A percentile compares a stretch with the other conserved stretches of the same genome.
Evolutionary conservation across 2,113 vertebrate genomes (phyloP).

Genomic region (Centrocercus urophasianus): DNA sequence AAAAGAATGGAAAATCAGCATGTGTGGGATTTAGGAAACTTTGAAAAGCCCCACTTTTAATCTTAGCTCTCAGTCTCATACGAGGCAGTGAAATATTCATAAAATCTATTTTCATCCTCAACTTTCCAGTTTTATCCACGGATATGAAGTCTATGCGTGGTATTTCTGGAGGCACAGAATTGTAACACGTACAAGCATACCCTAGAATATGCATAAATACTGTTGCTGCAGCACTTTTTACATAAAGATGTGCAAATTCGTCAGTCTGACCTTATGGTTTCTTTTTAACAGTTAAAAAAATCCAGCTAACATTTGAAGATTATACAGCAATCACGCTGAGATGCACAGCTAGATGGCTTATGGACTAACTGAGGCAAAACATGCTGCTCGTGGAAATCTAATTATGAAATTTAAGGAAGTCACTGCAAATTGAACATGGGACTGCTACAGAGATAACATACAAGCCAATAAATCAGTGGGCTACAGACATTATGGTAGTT

Average conservation of each 20-base stretch:
- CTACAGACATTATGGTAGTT: accelerated
- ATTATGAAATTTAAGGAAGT: background rate
- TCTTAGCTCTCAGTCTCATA: background rate
- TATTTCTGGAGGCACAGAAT: background rate
- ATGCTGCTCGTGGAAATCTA: background rate
- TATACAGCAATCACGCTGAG: accelerated
- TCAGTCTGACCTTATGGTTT: background rate
- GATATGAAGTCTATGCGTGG: background rate
- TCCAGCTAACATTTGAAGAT: background rate
- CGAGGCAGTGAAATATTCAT: background rate
- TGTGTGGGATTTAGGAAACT: background rate
- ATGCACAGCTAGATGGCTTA: background rate
- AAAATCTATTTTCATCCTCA: background rate
- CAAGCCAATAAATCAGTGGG: background rate
- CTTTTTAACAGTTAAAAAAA: background rate
- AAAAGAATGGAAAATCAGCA: background rate
- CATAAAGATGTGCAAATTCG: background rate
- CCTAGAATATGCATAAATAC: background rate
- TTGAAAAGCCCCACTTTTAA: background rate
- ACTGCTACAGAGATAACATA: background rate
- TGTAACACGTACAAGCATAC: background rate
- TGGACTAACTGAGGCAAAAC: background rate
- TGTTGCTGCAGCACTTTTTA: background rate
- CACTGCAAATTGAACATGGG: background rate
- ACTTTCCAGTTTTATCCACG: background rate